These are phyloP conservation scores for Leguminivora glycinivorella DNA, from an alignment of 1,140 invertebrate genomes.

Conservation along the genomic window DNA sequence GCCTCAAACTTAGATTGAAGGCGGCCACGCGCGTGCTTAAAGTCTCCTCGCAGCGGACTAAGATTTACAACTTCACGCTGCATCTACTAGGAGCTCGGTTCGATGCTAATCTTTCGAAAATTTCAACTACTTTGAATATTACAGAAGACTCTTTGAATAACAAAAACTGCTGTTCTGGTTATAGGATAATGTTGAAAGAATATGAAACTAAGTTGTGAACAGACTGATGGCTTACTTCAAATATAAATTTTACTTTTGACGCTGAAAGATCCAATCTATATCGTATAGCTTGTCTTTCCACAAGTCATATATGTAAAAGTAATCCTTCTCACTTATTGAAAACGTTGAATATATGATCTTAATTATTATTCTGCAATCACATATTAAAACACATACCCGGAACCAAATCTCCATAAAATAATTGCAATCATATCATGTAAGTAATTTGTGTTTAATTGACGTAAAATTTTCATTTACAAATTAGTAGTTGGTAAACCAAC, in stretches of 20 bases:
- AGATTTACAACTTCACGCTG: conserved; percentile 67
- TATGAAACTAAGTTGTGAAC: neutral
- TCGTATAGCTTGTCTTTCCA: no score
- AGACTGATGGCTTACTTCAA: no score
- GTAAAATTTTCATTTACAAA: neutral
- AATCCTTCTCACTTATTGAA: no score
- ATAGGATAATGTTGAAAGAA: neutral
- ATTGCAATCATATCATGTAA: neutral
- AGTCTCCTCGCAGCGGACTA: conserved; percentile 62
- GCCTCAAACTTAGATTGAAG: conserved; percentile 76
- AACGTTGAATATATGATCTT: no score
- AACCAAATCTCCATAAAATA: no score
- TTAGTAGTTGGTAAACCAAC: neutral
- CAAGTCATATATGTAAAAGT: no score
- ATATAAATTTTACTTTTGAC: no score
- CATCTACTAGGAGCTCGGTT: conserved; percentile 37
- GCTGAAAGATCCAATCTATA: no score
- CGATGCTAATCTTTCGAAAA: conserved; percentile 24
- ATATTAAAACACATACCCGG: no score
- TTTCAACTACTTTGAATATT: conserved; percentile 21
- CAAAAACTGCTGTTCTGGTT: neutral
- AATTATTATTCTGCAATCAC: no score
- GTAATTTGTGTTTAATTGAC: neutral
- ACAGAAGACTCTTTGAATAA: neutral
- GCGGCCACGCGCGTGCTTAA: conserved; percentile 71